Base-by-base conservation (phyloP, 2,113 vertebrate species). In the Podiceps cristatus region DNA sequence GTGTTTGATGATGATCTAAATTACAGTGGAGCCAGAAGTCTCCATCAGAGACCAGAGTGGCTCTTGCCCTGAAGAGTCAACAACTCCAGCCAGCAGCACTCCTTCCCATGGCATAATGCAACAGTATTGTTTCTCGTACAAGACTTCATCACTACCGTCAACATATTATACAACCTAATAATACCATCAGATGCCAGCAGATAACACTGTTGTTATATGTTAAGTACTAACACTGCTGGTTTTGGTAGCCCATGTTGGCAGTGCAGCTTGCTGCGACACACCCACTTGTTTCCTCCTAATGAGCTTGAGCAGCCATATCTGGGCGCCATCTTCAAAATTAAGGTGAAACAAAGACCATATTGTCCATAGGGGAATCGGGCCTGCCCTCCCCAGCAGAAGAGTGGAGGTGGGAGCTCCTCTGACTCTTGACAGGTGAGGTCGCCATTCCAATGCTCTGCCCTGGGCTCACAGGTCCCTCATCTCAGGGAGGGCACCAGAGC, bases 401-500 rank as follows among this genome's bases (percentile, higher is more conserved):
- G 0, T 4, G 13, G 40, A 29, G 7, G 10, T 5, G 13, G 23
- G 60, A 40, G 2, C 10, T 94, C 3, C 47, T 87, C 40, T 35
- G 8, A 67, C 18, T 85, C 24, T 13, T 73, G 9, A 11, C 20
- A 86, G 10, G 60, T 0, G 1, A 5, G 7, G 22, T 45, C 7
- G 1, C 7, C 19, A 23, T 66, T 31, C 13, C 23, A 14, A 16
- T 53, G 37, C 22, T 42, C 35, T 73, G 37, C 13, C 19, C 27
- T 63, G 40, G 5, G 45, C 27, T 86, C 6, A 5, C 9, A 2
- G 52, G 3, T 67, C 31, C 11, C 7, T 62, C 6, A 2, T 31
- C 23, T 69, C 47, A 17, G 13, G 0, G 3, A 9, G 6, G 2
- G 2, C 27, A 45, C 8, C 7, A 6, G 12, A 75, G 29, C 3